phyloP scores from a whole-genome alignment of 1,140 invertebrate genomes.

The Drosophila parvula region DNA sequence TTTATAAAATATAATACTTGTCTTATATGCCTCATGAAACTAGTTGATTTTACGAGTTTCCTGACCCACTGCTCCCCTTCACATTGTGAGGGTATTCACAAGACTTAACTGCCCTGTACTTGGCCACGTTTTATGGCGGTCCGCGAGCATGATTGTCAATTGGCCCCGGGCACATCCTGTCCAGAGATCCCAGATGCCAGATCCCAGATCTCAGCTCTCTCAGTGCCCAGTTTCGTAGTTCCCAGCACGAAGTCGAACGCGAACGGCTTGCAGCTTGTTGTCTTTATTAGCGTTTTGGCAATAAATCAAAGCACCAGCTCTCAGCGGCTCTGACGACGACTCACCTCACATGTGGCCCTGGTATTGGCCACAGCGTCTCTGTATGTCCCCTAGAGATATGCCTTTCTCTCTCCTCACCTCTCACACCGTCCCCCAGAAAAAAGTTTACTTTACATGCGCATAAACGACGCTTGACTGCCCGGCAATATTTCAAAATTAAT shows the following conservation, averaged over 20 bases:
- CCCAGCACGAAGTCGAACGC: conserved; percentile 29
- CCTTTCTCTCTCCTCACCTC: conserved; percentile 16
- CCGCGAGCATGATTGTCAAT: conserved; percentile 65
- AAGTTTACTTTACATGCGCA: conserved; percentile 66
- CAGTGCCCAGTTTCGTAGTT: conserved; percentile 3
- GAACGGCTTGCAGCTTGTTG: conserved; percentile 76
- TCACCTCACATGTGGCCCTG: conserved; percentile 69
- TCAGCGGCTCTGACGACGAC: conserved; percentile 30
- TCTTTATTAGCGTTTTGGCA: conserved; percentile 74
- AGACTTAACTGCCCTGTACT: neutral
- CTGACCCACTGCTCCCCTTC: neutral
- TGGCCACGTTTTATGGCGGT: conserved; percentile 27
- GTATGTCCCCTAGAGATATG: conserved; percentile 29
- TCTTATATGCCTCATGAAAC: neutral
- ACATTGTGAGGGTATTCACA: conserved; percentile 12
- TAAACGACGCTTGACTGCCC: conserved; percentile 55
- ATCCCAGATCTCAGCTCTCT: conserved; percentile 14
- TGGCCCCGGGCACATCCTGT: conserved; percentile 70
- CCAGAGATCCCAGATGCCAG: conserved; percentile 35
- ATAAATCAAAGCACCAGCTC: conserved; percentile 81
- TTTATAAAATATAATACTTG: neutral
- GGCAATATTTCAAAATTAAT: conserved; percentile 83
- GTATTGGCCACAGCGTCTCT: conserved; percentile 29
- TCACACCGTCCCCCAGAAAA: neutral
- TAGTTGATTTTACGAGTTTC: neutral